Evolutionary conservation across 1,140 invertebrate genomes (phyloP).

Genomic region (Paralvinella palmiformis): DNA sequence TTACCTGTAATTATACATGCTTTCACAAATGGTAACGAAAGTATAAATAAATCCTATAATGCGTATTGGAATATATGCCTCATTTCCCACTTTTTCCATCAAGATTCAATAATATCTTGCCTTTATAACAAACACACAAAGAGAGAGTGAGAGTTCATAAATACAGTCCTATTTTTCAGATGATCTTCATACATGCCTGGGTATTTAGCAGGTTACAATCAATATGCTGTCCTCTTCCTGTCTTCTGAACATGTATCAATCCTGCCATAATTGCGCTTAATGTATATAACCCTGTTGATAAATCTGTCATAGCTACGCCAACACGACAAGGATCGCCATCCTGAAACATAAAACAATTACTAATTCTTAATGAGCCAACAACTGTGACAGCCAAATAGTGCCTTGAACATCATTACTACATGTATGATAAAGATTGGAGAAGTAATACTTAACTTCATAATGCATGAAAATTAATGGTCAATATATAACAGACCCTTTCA

Average conservation of each 20-base stretch:
- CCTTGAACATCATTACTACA: too few relatives aligned
- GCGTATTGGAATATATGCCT: too few relatives aligned
- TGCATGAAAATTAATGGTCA: too few relatives aligned
- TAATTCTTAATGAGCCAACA: background rate
- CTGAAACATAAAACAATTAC: slow-evolving; percentile 22
- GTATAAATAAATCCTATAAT: too few relatives aligned
- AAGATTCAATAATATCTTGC: too few relatives aligned
- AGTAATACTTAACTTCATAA: too few relatives aligned
- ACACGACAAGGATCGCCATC: slow-evolving; percentile 82
- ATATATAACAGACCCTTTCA: too few relatives aligned
- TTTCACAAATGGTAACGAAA: background rate
- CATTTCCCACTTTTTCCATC: too few relatives aligned
- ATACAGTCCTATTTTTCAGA: background rate
- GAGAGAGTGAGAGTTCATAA: background rate
- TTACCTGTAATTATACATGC: background rate
- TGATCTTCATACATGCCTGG: slow-evolving; percentile 55
- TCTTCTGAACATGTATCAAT: slow-evolving; percentile 68
- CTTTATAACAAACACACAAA: background rate
- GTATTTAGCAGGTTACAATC: slow-evolving; percentile 90
- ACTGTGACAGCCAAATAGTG: background rate
- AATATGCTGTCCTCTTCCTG: slow-evolving; percentile 82
- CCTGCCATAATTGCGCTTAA: slow-evolving; percentile 94
- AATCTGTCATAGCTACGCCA: slow-evolving; percentile 87
- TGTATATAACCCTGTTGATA: slow-evolving; percentile 87
- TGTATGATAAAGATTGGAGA: too few relatives aligned